Conservation (phyloP, 2,888 invertebrate genomes). For the Papilio elwesi region DNA sequence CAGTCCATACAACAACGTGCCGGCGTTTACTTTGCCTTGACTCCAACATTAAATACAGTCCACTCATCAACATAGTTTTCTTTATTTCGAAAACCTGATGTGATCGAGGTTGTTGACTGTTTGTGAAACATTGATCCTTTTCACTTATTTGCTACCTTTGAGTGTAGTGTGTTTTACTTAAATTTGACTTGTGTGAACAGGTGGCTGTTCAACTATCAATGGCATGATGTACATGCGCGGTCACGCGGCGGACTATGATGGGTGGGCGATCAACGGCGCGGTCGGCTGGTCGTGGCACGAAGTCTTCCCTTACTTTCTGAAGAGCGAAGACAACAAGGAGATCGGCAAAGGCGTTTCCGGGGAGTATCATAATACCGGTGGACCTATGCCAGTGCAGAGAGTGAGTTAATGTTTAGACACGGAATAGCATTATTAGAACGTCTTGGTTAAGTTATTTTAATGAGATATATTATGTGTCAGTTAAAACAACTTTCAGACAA, state of each 20-base stretch:
- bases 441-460: no score
- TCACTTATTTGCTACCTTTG: neutral
- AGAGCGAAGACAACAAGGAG: slow-evolving; percentile 87
- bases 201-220: slow-evolving; percentile 89
- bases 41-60: no score
- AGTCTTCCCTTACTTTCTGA: slow-evolving; percentile 89
- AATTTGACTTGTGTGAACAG: slow-evolving; percentile 59
- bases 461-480: no score
- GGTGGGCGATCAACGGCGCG: slow-evolving; percentile 89
- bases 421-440: no score
- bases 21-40: no score
- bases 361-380: slow-evolving; percentile 85
- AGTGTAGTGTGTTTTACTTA: neutral
- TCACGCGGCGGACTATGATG: slow-evolving; percentile 89
- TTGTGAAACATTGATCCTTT: no score
- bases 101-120: no score
- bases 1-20: no score
- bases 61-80: no score
- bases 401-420: slow-evolving; percentile 49
- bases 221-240: slow-evolving; percentile 95
- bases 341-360: slow-evolving; percentile 83
- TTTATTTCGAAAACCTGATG: no score
- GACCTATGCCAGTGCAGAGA: slow-evolving; percentile 85
- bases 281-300: slow-evolving; percentile 91
- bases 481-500: no score